A percentile compares a stretch with the other conserved stretches of the same genome.
These are phyloP conservation scores for Tamandua tetradactyla DNA, from an alignment of 2,797 vertebrate species.

Conservation along the genomic window DNA sequence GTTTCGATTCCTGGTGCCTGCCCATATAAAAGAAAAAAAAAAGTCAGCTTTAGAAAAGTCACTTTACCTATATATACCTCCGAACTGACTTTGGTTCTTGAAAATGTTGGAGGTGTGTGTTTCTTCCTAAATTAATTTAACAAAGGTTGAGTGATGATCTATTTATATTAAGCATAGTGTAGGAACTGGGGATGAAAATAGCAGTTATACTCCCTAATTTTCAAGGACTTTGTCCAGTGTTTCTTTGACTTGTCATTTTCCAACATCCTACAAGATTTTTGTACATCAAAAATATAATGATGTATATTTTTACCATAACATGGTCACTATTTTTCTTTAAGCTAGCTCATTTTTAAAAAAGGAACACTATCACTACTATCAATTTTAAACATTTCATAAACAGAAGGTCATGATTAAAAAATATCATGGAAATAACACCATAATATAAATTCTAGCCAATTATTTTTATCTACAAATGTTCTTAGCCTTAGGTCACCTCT, in stretches of 20 bases:
- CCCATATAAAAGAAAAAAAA: no score
- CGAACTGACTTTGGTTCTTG: not conserved
- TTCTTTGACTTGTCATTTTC: not conserved
- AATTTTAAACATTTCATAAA: not conserved
- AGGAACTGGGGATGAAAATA: constrained; percentile 30
- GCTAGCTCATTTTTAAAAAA: not conserved
- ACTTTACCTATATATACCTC: not conserved
- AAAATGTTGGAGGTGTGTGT: not conserved
- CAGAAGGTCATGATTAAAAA: not conserved
- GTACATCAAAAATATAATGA: not conserved
- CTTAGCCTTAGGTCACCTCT: not conserved
- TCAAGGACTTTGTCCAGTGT: no score
- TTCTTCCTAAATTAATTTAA: constrained; percentile 31
- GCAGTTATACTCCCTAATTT: not conserved
- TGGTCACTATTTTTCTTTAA: constrained; percentile 30
- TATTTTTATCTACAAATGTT: not conserved
- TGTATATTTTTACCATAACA: not conserved
- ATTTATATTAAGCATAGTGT: not conserved
- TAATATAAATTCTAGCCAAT: not conserved
- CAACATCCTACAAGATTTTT: not conserved
- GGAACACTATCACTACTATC: not conserved
- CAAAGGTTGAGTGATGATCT: not conserved
- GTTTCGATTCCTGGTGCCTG: no score
- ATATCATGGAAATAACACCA: not conserved
- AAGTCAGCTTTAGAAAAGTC: not conserved